A percentile compares a stretch with the other conserved stretches of the same genome.
phyloP scores from a whole-genome alignment of 2,113 vertebrate species.

The Phoxinus phoxinus region DNA sequence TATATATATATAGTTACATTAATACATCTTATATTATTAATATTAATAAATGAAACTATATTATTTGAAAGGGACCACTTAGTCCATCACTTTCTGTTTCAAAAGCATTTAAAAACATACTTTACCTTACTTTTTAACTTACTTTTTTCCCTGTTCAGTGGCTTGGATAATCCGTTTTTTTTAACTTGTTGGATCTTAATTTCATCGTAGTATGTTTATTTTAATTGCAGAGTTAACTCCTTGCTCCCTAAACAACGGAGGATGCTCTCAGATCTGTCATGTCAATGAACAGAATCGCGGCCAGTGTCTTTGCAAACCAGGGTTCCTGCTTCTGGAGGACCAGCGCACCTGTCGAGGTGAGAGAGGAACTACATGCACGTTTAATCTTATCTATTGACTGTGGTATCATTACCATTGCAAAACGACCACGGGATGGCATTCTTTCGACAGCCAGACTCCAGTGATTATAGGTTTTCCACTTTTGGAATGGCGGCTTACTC shows the following conservation, averaged over 20 bases:
- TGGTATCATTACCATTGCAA: not conserved
- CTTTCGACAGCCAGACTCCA: slow-evolving; percentile 26
- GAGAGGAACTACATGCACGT: not conserved
- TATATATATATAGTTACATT: too few relatives aligned
- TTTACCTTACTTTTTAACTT: too few relatives aligned
- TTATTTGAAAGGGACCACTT: not conserved
- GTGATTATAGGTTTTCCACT: slow-evolving; percentile 9
- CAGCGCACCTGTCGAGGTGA: slow-evolving; percentile 65
- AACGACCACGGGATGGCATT: not conserved
- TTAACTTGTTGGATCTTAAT: not conserved
- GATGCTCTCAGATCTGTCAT: slow-evolving; percentile 70
- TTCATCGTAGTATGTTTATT: not conserved
- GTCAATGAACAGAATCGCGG: slow-evolving; percentile 47
- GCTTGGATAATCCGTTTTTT: not conserved
- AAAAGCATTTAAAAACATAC: not conserved
- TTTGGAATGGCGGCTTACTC: not conserved
- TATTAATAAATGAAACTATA: not conserved
- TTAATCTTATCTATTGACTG: not conserved
- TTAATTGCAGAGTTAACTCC: slow-evolving; percentile 62
- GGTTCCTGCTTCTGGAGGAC: slow-evolving; percentile 67
- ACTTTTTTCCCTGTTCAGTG: too few relatives aligned
- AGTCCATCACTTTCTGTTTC: not conserved
- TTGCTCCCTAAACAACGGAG: slow-evolving; percentile 68
- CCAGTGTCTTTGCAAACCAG: slow-evolving; percentile 61
- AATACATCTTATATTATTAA: too few relatives aligned